These are phyloP conservation scores for Dicranocentrus wangi DNA, from an alignment of 2,888 invertebrate species.

Conservation along the genomic window DNA sequence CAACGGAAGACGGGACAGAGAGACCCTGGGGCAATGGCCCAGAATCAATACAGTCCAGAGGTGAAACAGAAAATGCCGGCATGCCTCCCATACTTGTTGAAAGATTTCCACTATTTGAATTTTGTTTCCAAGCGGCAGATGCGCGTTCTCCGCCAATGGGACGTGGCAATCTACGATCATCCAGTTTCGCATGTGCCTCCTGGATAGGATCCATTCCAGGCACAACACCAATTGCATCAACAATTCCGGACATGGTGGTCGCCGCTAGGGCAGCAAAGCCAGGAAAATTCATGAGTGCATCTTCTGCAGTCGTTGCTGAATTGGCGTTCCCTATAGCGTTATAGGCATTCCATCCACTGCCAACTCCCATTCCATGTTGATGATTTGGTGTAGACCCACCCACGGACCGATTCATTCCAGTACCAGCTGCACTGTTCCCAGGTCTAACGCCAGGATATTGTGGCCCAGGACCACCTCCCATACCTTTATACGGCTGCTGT, in stretches of 20 bases:
- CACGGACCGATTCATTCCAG: slow-evolving; percentile 26
- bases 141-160: slow-evolving; percentile 71
- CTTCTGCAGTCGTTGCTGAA: slow-evolving; percentile 14
- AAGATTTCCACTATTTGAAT: slow-evolving; percentile 52
- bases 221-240: slow-evolving; percentile 41
- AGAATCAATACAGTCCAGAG: slow-evolving; percentile 52
- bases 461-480: slow-evolving; percentile 30
- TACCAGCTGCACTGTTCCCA: slow-evolving; percentile 11
- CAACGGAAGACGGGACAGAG: slow-evolving; percentile 38
- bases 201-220: slow-evolving; percentile 36
- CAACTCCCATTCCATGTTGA: slow-evolving; percentile 19
- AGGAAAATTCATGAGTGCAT: slow-evolving; percentile 36
- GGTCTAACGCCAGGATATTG: slow-evolving; percentile 44
- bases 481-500: slow-evolving; percentile 51
- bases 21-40: slow-evolving; percentile 30
- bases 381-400: slow-evolving; percentile 50
- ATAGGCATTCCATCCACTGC: slow-evolving; percentile 40
- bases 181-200: slow-evolving; percentile 60
- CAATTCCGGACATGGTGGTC: slow-evolving; percentile 36
- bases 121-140: slow-evolving; percentile 64
- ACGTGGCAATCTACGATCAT: slow-evolving; percentile 68
- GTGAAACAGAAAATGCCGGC: slow-evolving; percentile 32
- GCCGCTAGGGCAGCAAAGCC: slow-evolving; percentile 55
- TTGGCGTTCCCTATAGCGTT: slow-evolving; percentile 3
- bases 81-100: slow-evolving; percentile 57